A percentile compares a stretch with the other conserved stretches of the same genome.
phyloP scores from a whole-genome alignment of 2,113 vertebrate species.

The Bos javanicus region DNA sequence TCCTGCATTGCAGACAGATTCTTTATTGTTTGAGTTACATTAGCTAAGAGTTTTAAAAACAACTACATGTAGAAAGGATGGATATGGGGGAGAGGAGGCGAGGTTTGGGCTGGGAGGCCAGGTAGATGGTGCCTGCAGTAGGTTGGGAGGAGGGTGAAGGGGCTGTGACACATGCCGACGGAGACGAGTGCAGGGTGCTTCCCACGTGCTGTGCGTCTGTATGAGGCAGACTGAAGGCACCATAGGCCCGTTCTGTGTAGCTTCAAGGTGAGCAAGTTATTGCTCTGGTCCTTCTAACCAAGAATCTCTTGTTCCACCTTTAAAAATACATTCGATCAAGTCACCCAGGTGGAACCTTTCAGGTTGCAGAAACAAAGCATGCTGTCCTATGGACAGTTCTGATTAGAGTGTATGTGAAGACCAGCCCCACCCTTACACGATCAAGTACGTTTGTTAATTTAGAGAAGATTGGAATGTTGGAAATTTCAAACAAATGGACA shows the following conservation, averaged over 20 bases:
- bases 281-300: not conserved
- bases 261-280: not conserved
- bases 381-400: not conserved
- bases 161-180: accelerated
- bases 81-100: not conserved
- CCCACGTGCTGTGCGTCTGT: accelerated
- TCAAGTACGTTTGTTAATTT: not conserved
- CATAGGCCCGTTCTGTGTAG: accelerated
- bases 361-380: not conserved
- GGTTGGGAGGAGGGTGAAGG: accelerated
- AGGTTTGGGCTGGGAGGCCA: not conserved
- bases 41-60: not conserved
- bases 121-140: not conserved
- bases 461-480: too few relatives aligned
- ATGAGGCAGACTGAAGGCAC: accelerated
- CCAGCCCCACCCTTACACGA: accelerated
- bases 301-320: not conserved
- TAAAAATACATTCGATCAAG: not conserved
- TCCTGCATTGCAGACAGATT: too few relatives aligned
- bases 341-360: too few relatives aligned
- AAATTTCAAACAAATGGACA: not conserved
- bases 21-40: too few relatives aligned
- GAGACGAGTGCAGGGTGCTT: accelerated
- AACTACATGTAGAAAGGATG: not conserved
- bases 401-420: accelerated